Evolutionary conservation across 2,113 vertebrate genomes (phyloP).

Genomic region (Trichechus manatus): DNA sequence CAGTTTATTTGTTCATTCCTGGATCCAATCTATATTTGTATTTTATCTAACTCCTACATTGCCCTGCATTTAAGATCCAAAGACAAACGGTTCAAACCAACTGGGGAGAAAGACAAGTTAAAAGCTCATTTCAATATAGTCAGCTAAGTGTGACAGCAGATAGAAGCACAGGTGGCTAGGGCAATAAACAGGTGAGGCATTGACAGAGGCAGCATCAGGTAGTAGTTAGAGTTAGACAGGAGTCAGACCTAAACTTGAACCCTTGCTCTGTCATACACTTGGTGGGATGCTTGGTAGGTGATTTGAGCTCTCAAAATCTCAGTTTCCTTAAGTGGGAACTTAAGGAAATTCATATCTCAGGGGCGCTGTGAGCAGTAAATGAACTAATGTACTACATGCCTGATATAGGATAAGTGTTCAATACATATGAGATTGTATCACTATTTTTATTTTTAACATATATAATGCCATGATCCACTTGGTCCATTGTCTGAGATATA

Average conservation of each 20-base stretch:
- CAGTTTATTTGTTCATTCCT: conserved; percentile 27
- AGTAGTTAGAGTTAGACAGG: neutral
- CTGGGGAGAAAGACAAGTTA: neutral
- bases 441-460: neutral
- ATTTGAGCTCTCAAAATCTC: neutral
- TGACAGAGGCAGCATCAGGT: neutral
- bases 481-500: neutral
- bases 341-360: neutral
- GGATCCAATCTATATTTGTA: neutral
- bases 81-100: neutral
- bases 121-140: neutral
- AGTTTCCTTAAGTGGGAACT: neutral
- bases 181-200: neutral
- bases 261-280: neutral
- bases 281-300: neutral
- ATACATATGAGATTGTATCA: neutral
- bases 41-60: neutral
- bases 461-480: neutral
- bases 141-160: neutral
- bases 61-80: neutral
- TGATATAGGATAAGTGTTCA: neutral
- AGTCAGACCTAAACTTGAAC: neutral
- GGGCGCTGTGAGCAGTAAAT: neutral
- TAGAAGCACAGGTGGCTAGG: neutral
- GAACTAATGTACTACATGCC: neutral